These are phyloP conservation scores for Pterostichus niger DNA, from an alignment of 2,888 invertebrate species.

Conservation along the genomic window DNA sequence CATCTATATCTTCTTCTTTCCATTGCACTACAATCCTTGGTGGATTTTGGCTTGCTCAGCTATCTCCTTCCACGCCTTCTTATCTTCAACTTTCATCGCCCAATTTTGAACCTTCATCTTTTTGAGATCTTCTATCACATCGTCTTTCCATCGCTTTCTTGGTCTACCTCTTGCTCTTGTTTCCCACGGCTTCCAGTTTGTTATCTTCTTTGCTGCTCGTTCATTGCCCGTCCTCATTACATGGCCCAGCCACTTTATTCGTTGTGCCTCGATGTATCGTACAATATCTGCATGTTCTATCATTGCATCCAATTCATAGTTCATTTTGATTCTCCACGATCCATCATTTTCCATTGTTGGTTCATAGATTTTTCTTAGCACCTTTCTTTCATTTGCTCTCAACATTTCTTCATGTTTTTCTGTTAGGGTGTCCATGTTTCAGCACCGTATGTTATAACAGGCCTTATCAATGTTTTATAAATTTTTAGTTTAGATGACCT, in stretches of 20 bases:
- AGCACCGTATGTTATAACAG: not conserved
- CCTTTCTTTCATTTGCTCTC: not conserved
- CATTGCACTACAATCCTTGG: no score
- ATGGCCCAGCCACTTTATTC: not conserved
- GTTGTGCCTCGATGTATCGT: not conserved
- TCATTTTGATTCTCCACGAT: not conserved
- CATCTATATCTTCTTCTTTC: no score
- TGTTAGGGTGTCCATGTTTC: constrained; percentile 13
- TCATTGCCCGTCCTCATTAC: no score
- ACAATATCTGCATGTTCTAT: not conserved
- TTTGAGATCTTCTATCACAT: no score
- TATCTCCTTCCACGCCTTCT: no score
- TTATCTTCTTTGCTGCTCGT: no score
- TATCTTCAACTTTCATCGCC: no score
- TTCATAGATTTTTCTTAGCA: not conserved
- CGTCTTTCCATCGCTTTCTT: no score
- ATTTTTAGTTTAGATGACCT: not conserved
- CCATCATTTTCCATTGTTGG: not conserved
- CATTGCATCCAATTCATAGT: not conserved
- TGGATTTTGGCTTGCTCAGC: no score
- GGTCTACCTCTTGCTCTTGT: no score
- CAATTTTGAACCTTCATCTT: no score
- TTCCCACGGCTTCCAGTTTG: not conserved
- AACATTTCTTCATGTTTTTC: not conserved
- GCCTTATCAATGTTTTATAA: not conserved